phyloP scores from a whole-genome alignment of 2,113 vertebrate species.

The Dipodomys ordii region DNA sequence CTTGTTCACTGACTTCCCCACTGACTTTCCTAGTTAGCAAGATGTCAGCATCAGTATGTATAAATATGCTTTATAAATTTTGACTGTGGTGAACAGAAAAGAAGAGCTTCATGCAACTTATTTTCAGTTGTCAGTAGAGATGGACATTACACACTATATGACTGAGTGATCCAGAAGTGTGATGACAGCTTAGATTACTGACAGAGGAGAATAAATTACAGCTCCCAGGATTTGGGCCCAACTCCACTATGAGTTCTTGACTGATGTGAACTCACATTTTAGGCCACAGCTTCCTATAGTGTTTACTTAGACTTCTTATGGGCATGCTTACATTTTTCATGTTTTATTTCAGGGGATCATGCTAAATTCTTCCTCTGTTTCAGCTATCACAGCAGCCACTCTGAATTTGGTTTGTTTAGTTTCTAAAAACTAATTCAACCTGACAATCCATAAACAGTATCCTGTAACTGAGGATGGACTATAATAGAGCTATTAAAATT shows the following conservation, averaged over 20 bases:
- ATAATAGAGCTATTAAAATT: constrained; percentile 4
- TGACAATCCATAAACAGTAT: neutral
- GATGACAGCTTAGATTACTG: constrained; percentile 61
- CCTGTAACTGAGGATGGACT: neutral
- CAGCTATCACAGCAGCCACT: neutral
- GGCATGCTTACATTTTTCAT: constrained; percentile 22
- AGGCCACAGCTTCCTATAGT: constrained; percentile 5
- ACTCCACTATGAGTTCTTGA: constrained; percentile 42
- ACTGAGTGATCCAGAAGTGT: constrained; percentile 51
- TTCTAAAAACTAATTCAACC: constrained; percentile 19
- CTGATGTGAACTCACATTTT: constrained; percentile 8
- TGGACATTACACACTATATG: constrained; percentile 38
- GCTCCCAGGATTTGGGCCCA: constrained; percentile 48
- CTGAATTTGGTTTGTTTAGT: neutral
- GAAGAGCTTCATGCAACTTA: neutral
- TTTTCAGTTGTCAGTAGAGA: constrained; percentile 15
- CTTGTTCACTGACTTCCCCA: neutral
- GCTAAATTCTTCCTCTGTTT: constrained; percentile 49
- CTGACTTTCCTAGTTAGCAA: neutral
- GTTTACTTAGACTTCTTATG: constrained; percentile 13
- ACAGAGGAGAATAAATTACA: constrained; percentile 38
- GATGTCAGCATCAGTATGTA: neutral
- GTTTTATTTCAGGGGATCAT: constrained; percentile 29
- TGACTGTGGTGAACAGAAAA: constrained; percentile 20
- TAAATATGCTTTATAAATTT: neutral